Evolutionary conservation across 2,113 vertebrate species (phyloP).

Genomic region (Protobothrops flavoviridis): DNA sequence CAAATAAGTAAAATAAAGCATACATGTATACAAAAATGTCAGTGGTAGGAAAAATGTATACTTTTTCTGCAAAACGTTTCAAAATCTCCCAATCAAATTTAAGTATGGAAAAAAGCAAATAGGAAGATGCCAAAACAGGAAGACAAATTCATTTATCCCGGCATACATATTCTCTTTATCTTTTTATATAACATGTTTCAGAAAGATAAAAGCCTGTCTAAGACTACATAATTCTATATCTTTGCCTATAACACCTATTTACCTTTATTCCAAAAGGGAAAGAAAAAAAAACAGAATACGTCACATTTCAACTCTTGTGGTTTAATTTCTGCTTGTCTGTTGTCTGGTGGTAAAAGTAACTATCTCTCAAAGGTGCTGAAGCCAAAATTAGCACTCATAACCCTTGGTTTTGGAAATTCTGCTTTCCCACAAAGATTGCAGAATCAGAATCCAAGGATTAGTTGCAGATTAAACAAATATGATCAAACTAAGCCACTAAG

Average conservation of each 20-base stretch:
- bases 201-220: neutral
- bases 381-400: neutral
- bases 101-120: neutral
- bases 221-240: neutral
- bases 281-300: neutral
- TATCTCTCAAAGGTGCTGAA: neutral
- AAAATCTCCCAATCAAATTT: neutral
- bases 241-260: neutral
- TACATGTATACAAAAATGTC: neutral
- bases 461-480: neutral
- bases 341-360: neutral
- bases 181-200: neutral
- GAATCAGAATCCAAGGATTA: neutral
- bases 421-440: neutral
- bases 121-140: neutral
- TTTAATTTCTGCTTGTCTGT: neutral
- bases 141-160: neutral
- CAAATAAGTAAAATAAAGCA: neutral
- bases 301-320: neutral
- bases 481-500: neutral
- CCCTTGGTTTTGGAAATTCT: neutral
- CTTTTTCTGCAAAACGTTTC: neutral
- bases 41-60: neutral
- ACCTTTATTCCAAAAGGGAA: neutral
- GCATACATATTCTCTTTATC: neutral